Conservation (phyloP, 2,113 vertebrate genomes). For the Cranoglanis bouderius region DNA sequence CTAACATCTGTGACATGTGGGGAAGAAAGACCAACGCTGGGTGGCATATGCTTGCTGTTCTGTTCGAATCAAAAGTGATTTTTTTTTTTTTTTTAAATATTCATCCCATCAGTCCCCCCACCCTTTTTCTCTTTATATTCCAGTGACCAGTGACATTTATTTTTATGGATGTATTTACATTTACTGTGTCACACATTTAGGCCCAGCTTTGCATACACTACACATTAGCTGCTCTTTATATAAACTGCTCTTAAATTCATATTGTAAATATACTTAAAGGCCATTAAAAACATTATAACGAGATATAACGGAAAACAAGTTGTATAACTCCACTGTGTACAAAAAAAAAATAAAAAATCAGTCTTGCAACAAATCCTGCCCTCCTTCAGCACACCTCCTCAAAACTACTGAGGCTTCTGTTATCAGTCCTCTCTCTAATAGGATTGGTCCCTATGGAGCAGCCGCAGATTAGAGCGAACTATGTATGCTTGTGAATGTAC, state of each 20-base stretch:
- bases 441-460: conserved; percentile 42
- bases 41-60: conserved; percentile 61
- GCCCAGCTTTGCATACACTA: background rate
- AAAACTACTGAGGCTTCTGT: conserved; percentile 33
- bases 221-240: background rate
- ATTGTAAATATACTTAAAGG: background rate
- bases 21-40: conserved; percentile 56
- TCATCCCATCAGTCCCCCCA: background rate
- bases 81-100: conserved; percentile 35
- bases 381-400: conserved; percentile 23
- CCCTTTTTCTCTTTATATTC: conserved; percentile 33
- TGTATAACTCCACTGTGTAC: background rate
- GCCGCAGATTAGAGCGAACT: conserved; percentile 45
- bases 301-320: background rate
- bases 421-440: conserved; percentile 47
- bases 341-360: background rate
- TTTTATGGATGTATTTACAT: conserved; percentile 13
- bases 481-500: conserved; percentile 36
- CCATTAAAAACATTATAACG: background rate
- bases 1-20: conserved; percentile 65
- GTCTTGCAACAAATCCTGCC: background rate
- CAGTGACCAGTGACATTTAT: conserved; percentile 47
- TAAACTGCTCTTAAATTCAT: background rate
- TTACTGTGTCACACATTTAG: background rate
- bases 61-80: conserved; percentile 56